Base-by-base conservation (phyloP, 2,797 vertebrate genomes). In the Serranus cabrilla region DNA sequence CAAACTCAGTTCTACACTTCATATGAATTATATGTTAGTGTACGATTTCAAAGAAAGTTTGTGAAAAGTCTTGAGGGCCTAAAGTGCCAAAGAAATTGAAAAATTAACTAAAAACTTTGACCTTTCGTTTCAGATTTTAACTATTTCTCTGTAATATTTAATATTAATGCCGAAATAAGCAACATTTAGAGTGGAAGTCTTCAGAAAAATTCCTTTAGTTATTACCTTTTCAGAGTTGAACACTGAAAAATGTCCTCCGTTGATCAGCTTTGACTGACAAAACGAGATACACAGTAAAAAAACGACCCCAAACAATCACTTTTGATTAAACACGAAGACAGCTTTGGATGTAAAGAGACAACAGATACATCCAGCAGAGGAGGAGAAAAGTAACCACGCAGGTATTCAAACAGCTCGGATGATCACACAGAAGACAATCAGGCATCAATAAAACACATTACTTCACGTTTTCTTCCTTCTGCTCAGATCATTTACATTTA, bases 401-500 rank as follows among this genome's bases (percentile, higher is more conserved):
- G 57, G 23, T 11, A 40, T 25, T 50, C 4, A 7, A 76, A 56
- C n/a, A 31, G 21, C 37, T 54, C 13, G 43, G 7, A 17, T 43
- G 45, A 25, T 45, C 59, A 51, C 55, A 49, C n/a, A 46, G n/a
- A 70, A 21, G 34, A 46, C 25, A 21, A 18, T 5, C 7, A 0
- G 45, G 59, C 74, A 52, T 67, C 60, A 51, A 12, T 55, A 47
- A 54, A 79, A 74, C 52, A 0, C 43, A 59, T 52, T 7, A 25
- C 34, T 74, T 74, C 43, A 59, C 40, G 1, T 20, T 65, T 42
- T 66, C 51, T 42, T 50, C 7, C 65, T 51, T 71, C 61, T 56
- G 3, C 60, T 34, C 20, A 16, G 14, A 27, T 68, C 20, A 63
- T 66, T 71, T 63, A 50, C 68, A 82, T 87, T 10, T 0, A 27